Evolutionary conservation across 2,888 invertebrate genomes (phyloP), one percentile per base, ranked within the genome.

Genomic region (Pammene aurita): DNA sequence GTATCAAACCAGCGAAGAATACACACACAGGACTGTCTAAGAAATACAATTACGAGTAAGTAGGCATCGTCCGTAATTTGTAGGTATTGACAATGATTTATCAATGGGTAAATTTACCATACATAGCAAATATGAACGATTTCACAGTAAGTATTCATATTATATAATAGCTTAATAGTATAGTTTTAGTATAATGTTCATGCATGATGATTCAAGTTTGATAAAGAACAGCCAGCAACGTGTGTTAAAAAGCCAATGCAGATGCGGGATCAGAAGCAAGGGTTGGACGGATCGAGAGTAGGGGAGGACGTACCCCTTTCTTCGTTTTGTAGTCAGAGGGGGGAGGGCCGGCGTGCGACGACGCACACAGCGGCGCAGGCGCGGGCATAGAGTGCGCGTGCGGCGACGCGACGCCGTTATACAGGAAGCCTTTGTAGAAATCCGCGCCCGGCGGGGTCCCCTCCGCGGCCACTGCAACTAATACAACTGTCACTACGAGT

Each of bases 371-470:
- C 57, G 67, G 71, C 70, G 70, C 62, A 62, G 70, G 84, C 78
- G 79, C 80, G 65, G 64, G 54, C 69, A 69, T 69, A 64, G 75
- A 55, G 80, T 80, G 84, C 80, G 84, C 78, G 85, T 83, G 84
- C 76, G 83, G 75, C 76, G 83, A 71, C 83, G 86, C 82, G 82
- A 87, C 90, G 93, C 95, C 94, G 94, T 94, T 95, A 95, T 94
- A 96, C 94, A 94, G 94, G 95, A 94, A 95, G 94, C 94, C 95
- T 95, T 96, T 96, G 96, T 95, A 96, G 96, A 95, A 95, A 94
- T 96, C 96, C 95, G 94, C 94, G 94, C 95, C 95, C 94, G 95
- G 94, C 95, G 95, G 94, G 93, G 94, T 94, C 93, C 95, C 95
- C 94, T 95, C 95, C 93, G 95, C 95, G 94, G 95, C 96, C 95